A percentile compares a stretch with the other conserved stretches of the same genome.
phyloP scores from a whole-genome alignment of 2,888 invertebrate species.

The Cotesia congregata region DNA sequence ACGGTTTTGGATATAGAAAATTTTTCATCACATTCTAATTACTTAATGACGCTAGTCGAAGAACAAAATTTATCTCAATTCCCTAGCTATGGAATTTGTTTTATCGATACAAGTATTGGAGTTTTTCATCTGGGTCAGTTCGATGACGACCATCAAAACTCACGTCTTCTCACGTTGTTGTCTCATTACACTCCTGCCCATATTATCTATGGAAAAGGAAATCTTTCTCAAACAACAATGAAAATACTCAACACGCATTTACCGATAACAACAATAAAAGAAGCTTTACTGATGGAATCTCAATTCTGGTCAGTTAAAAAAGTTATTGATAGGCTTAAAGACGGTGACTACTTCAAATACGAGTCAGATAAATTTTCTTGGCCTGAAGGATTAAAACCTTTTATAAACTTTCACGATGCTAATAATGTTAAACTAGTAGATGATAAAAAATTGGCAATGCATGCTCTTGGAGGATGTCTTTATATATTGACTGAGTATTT shows the following conservation, averaged over 20 bases:
- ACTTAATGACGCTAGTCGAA: conserved; percentile 87
- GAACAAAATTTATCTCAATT: conserved; percentile 72
- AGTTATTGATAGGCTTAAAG: conserved; percentile 75
- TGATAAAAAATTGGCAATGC: conserved; percentile 81
- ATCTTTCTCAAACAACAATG: conserved; percentile 76
- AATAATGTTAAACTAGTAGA: conserved; percentile 78
- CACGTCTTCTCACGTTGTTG: conserved; percentile 88
- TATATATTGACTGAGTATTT: conserved; percentile 86
- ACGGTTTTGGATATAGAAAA: conserved; percentile 87
- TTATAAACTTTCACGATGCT: conserved; percentile 80
- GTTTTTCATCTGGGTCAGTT: conserved; percentile 93
- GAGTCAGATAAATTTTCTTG: conserved; percentile 70
- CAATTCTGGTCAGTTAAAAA: conserved; percentile 86
- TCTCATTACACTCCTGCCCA: conserved; percentile 92
- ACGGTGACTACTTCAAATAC: conserved; percentile 64
- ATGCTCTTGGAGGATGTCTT: conserved; percentile 87
- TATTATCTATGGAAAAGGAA: conserved; percentile 84
- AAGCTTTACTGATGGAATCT: conserved; percentile 77
- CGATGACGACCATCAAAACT: conserved; percentile 91
- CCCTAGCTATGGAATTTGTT: conserved; percentile 88
- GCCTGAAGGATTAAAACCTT: conserved; percentile 81
- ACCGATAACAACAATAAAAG: conserved; percentile 78
- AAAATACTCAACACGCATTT: conserved; percentile 80
- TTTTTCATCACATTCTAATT: conserved; percentile 76
- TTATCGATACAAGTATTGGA: conserved; percentile 95